phyloP scores from a whole-genome alignment of 2,888 invertebrate species.

The Diloba caeruleocephala region DNA sequence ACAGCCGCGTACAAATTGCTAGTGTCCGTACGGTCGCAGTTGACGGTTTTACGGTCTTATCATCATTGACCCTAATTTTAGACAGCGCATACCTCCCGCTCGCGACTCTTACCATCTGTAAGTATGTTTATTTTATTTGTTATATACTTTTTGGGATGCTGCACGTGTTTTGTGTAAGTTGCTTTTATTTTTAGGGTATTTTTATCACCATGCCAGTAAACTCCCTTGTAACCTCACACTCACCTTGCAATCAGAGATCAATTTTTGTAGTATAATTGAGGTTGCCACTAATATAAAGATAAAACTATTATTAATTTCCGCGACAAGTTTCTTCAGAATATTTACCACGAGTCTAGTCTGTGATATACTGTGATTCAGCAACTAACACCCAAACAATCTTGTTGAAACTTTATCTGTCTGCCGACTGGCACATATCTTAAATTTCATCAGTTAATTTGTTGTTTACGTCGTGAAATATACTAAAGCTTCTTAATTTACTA shows the following conservation, averaged over 20 bases:
- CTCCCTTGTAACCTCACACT: too few relatives aligned
- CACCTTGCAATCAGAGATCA: too few relatives aligned
- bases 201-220: not conserved
- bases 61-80: slow-evolving; percentile 85
- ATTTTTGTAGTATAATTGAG: too few relatives aligned
- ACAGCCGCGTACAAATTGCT: slow-evolving; percentile 18
- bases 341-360: not conserved
- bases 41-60: slow-evolving; percentile 74
- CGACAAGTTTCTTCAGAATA: slow-evolving; percentile 9
- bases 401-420: not conserved
- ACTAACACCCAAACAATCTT: not conserved
- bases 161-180: slow-evolving; percentile 19
- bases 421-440: slow-evolving; percentile 3
- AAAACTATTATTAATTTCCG: not conserved
- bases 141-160: slow-evolving; percentile 7
- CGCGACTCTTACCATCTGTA: slow-evolving; percentile 45
- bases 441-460: slow-evolving; percentile 10
- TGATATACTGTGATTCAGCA: not conserved
- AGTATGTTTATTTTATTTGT: slow-evolving; percentile 37
- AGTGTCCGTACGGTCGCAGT: slow-evolving; percentile 57
- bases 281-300: slow-evolving; percentile 6
- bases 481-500: slow-evolving; percentile 8
- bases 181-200: not conserved
- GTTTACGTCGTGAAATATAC: not conserved
- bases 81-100: slow-evolving; percentile 62